Percentiles rank a stretch among this genome's conserved stretches.
Evolutionary conservation across 2,113 vertebrate genomes (phyloP).

Genomic region (Sakesphorus luctuosus): DNA sequence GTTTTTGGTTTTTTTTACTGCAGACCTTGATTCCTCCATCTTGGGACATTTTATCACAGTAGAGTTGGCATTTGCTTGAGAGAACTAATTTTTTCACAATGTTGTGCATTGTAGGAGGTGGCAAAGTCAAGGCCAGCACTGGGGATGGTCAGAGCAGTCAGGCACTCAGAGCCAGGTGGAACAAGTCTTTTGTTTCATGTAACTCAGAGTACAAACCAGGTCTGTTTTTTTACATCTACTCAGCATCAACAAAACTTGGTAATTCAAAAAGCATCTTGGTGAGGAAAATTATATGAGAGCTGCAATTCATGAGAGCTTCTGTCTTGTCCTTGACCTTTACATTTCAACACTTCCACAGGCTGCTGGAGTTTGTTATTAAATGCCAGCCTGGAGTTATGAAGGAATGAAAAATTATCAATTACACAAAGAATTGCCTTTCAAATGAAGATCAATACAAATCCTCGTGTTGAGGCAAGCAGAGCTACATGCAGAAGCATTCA

Average conservation of each 20-base stretch:
- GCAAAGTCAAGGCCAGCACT: neutral
- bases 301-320: neutral
- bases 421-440: slow-evolving; percentile 2
- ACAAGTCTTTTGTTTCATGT: neutral
- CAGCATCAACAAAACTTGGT: neutral
- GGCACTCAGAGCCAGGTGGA: neutral
- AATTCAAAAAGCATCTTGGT: neutral
- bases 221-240: neutral
- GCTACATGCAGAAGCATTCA: neutral
- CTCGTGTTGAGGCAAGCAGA: neutral
- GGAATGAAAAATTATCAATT: neutral
- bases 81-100: neutral
- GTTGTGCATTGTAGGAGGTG: accelerated
- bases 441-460: slow-evolving; percentile 14
- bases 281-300: neutral
- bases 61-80: neutral
- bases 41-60: neutral
- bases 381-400: neutral
- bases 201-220: neutral
- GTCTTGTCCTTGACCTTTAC: slow-evolving; percentile 51
- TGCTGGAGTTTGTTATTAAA: slow-evolving; percentile 23
- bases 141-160: neutral
- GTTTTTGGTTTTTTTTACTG: neutral
- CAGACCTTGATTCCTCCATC: neutral
- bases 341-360: neutral